phyloP scores from a whole-genome alignment of 1,140 invertebrate genomes.

The Meteorus sp. region DNA sequence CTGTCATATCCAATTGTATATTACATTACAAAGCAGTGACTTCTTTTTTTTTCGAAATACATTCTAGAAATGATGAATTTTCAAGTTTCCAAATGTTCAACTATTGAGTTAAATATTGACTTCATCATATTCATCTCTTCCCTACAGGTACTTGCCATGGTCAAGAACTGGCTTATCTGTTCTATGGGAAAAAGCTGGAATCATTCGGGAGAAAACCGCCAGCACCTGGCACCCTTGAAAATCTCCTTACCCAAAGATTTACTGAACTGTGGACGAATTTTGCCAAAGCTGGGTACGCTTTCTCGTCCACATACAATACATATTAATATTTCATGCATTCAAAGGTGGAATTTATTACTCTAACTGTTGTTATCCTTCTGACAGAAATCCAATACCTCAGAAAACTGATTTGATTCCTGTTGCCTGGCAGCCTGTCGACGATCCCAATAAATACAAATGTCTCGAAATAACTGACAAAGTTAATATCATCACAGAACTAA shows the following conservation, averaged over 20 bases:
- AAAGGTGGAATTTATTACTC: too few relatives aligned
- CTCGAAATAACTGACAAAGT: slow-evolving; percentile 31
- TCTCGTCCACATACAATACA: not conserved
- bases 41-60: too few relatives aligned
- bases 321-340: not conserved
- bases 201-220: not conserved
- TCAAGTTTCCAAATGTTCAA: too few relatives aligned
- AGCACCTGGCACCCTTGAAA: not conserved
- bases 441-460: slow-evolving; percentile 17
- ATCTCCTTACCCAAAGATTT: slow-evolving; percentile 37
- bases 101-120: too few relatives aligned
- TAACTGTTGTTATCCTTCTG: not conserved
- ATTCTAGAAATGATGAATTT: too few relatives aligned
- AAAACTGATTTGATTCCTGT: slow-evolving; percentile 34
- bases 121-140: too few relatives aligned
- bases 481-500: slow-evolving; percentile 19
- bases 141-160: slow-evolving; percentile 40
- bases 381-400: slow-evolving; percentile 44
- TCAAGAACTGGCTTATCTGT: slow-evolving; percentile 42
- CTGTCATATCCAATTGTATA: too few relatives aligned
- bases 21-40: too few relatives aligned
- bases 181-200: slow-evolving; percentile 19
- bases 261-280: slow-evolving; percentile 51
- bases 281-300: slow-evolving; percentile 43
- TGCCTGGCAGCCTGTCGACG: slow-evolving; percentile 46